phyloP scores from a whole-genome alignment of 1,140 invertebrate genomes.

The Triops cancriformis region DNA sequence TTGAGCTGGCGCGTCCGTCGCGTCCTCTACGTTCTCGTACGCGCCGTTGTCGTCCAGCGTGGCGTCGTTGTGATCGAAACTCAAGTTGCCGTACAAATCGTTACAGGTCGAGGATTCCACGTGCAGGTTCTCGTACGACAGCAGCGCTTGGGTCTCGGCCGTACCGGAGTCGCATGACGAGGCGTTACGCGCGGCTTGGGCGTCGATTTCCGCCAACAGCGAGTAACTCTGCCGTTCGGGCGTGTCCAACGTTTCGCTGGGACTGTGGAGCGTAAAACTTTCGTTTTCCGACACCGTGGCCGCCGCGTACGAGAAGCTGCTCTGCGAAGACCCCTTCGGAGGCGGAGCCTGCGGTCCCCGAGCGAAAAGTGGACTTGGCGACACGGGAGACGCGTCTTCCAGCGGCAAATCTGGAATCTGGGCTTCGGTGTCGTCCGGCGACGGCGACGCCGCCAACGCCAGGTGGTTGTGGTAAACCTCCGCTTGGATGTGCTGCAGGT shows the following conservation, averaged over 20 bases:
- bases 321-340: not conserved
- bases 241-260: constrained; percentile 27
- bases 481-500: constrained; percentile 21
- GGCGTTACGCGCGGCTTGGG: not conserved
- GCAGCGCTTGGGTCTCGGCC: constrained; percentile 21
- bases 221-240: not conserved
- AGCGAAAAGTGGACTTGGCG: not conserved
- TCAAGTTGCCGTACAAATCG: not conserved
- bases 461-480: constrained; percentile 25
- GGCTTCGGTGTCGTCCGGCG: constrained; percentile 28
- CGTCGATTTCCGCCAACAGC: not conserved
- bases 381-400: not conserved
- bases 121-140: not conserved
- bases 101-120: constrained; percentile 25
- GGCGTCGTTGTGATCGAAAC: not conserved
- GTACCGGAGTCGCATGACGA: constrained; percentile 31
- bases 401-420: constrained; percentile 17
- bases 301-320: constrained; percentile 35
- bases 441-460: constrained; percentile 15
- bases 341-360: constrained; percentile 20
- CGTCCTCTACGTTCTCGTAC: constrained; percentile 17
- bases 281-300: constrained; percentile 38
- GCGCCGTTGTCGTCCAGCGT: not conserved
- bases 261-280: constrained; percentile 35
- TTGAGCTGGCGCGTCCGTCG: not conserved